Percentiles rank a stretch among this genome's conserved stretches.
phyloP scores from a whole-genome alignment of 2,113 vertebrate genomes.

The Brachypodius melanocephalos region DNA sequence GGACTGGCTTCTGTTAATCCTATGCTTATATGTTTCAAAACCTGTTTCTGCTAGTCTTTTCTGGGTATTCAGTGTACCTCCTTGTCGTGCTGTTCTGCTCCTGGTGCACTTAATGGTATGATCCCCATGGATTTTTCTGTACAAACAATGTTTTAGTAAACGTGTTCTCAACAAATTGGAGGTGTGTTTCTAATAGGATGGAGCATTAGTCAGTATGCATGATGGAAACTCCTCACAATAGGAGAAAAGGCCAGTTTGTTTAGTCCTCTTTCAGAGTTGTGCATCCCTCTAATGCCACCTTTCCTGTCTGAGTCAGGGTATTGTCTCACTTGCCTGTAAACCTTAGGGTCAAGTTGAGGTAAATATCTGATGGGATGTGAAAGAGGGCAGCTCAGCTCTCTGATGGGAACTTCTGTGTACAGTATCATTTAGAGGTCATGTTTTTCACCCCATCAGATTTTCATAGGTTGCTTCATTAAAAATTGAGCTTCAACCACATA shows the following conservation, averaged over 20 bases:
- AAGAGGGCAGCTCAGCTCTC: background rate
- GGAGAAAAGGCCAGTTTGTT: conserved; percentile 68
- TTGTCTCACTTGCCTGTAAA: conserved; percentile 56
- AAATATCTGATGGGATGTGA: conserved; percentile 31
- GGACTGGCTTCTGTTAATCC: background rate
- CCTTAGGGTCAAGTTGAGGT: conserved; percentile 68
- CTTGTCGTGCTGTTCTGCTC: background rate
- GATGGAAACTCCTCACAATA: conserved; percentile 61
- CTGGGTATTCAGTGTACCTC: background rate
- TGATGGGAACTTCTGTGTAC: background rate
- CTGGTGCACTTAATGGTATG: background rate
- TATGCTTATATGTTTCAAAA: background rate
- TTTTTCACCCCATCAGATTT: conserved; percentile 66
- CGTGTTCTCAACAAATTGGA: conserved; percentile 42
- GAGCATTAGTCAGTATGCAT: conserved; percentile 58
- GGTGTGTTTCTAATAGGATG: conserved; percentile 52
- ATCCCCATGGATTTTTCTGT: conserved; percentile 30
- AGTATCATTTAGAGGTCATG: conserved; percentile 60
- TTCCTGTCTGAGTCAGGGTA: conserved; percentile 76
- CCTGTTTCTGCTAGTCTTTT: background rate
- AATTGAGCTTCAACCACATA: conserved; percentile 67
- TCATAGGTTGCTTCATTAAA: conserved; percentile 72
- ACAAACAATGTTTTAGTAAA: conserved; percentile 44
- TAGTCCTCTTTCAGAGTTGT: conserved; percentile 57
- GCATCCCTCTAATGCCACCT: conserved; percentile 73